phyloP scores from a whole-genome alignment of 1,140 invertebrate genomes.

The Ceratina australensis region DNA sequence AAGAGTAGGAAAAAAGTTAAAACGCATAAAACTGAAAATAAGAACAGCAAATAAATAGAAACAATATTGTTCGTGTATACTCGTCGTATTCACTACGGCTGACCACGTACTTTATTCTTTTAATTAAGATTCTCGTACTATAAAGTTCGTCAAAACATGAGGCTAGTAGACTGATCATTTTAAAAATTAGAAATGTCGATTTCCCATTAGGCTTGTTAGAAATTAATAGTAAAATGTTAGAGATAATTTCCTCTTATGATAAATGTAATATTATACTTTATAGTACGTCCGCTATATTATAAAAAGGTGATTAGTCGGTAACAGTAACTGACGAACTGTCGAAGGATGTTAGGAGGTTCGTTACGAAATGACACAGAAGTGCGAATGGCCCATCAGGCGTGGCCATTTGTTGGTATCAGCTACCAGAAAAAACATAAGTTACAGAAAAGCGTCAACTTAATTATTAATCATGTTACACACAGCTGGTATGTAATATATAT shows the following conservation, averaged over 20 bases:
- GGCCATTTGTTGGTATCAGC: slow-evolving; percentile 65
- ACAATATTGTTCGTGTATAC: slow-evolving; percentile 10
- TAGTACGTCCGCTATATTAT: slow-evolving; percentile 22
- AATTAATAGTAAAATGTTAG: no score
- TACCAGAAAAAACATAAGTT: slow-evolving; percentile 76
- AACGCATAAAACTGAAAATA: slow-evolving; percentile 64
- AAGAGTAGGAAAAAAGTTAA: slow-evolving; percentile 69
- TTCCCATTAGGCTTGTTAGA: no score
- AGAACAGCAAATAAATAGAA: slow-evolving; percentile 62
- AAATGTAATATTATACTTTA: slow-evolving; percentile 21
- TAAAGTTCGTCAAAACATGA: slow-evolving; percentile 14
- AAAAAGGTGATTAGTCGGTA: slow-evolving; percentile 29
- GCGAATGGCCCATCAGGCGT: slow-evolving; percentile 62
- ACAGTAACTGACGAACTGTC: slow-evolving; percentile 49
- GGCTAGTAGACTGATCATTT: background rate
- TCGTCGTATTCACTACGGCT: slow-evolving; percentile 24
- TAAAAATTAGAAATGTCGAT: background rate
- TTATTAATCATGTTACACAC: slow-evolving; percentile 80
- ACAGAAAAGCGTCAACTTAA: slow-evolving; percentile 78
- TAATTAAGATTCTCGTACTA: slow-evolving; percentile 25
- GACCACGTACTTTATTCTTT: slow-evolving; percentile 37
- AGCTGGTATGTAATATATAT: slow-evolving; percentile 79
- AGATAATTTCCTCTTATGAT: background rate
- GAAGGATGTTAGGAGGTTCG: slow-evolving; percentile 62
- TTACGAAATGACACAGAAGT: slow-evolving; percentile 62